These are phyloP conservation scores for Zapornia atra DNA, from an alignment of 2,113 vertebrate genomes.

Conservation along the genomic window DNA sequence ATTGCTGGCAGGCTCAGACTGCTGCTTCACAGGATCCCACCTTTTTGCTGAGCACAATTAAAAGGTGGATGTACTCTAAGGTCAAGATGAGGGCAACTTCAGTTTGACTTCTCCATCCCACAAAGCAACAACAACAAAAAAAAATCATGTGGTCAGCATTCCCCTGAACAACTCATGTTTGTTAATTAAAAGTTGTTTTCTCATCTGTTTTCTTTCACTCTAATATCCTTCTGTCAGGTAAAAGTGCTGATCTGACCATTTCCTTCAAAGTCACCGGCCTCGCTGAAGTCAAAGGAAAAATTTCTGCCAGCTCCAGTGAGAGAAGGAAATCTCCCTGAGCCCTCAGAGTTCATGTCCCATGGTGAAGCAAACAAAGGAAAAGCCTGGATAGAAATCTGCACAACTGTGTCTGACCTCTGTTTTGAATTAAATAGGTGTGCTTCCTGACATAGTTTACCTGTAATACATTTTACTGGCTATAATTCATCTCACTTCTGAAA, in stretches of 20 bases:
- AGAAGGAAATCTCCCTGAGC: not conserved
- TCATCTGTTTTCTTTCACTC: slow-evolving; percentile 36
- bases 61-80: not conserved
- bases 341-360: not conserved
- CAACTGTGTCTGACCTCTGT: accelerated
- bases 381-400: not conserved
- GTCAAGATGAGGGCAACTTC: not conserved
- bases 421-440: not conserved
- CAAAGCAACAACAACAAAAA: not conserved
- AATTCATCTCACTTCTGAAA: not conserved
- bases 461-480: not conserved
- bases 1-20: not conserved
- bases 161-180: not conserved
- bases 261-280: slow-evolving; percentile 10
- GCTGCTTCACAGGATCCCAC: not conserved
- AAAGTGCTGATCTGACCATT: slow-evolving; percentile 40
- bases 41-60: not conserved
- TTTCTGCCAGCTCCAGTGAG: not conserved
- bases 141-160: not conserved
- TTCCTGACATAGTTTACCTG: accelerated
- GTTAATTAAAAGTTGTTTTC: slow-evolving; percentile 63
- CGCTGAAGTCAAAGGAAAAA: not conserved
- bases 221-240: slow-evolving; percentile 1
- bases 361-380: not conserved
- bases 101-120: not conserved